These are phyloP conservation scores for Parascotia fuliginaria DNA, from an alignment of 2,888 invertebrate genomes.

Conservation along the genomic window DNA sequence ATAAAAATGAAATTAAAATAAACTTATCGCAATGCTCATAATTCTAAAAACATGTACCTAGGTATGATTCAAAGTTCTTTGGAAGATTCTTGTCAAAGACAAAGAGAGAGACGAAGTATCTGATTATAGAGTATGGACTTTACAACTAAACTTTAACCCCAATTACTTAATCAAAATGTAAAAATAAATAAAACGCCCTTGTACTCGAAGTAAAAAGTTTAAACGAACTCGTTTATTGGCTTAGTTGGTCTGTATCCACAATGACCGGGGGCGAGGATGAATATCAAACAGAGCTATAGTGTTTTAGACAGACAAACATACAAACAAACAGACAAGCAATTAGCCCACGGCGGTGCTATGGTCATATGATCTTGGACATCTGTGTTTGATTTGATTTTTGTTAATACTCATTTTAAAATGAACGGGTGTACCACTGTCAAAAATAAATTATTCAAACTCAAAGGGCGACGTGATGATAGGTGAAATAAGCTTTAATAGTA, in stretches of 20 bases:
- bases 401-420: background rate
- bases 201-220: constrained; percentile 62
- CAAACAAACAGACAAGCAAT: constrained; percentile 68
- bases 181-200: constrained; percentile 49
- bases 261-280: constrained; percentile 61
- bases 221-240: constrained; percentile 68
- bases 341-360: constrained; percentile 68
- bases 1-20: too few relatives aligned
- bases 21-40: too few relatives aligned
- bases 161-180: constrained; percentile 42
- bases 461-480: too few relatives aligned
- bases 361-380: constrained; percentile 56
- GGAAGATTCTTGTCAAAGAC: too few relatives aligned
- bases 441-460: too few relatives aligned
- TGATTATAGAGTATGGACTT: too few relatives aligned
- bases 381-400: constrained; percentile 48
- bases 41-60: too few relatives aligned
- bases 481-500: too few relatives aligned
- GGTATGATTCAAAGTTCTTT: too few relatives aligned
- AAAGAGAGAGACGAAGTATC: too few relatives aligned
- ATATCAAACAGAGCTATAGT: constrained; percentile 63
- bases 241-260: constrained; percentile 68
- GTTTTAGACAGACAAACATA: constrained; percentile 61
- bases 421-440: too few relatives aligned
- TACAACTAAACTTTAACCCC: constrained; percentile 37